Base-by-base conservation (phyloP, 2,888 invertebrate genomes). In the Parnassius apollo region DNA sequence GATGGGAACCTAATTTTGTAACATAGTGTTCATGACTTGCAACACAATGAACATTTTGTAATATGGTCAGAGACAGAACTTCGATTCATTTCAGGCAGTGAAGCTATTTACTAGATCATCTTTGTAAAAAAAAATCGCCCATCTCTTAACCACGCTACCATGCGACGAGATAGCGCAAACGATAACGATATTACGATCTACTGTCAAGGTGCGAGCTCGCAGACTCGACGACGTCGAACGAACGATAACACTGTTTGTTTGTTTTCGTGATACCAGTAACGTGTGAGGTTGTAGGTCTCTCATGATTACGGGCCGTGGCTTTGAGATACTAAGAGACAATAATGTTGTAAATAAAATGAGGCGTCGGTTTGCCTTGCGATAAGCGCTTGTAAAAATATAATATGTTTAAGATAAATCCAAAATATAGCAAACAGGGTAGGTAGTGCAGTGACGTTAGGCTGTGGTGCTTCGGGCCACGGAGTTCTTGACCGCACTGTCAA, bases 121-220 rank as follows among this genome's bases (percentile, higher is more conserved):
- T 35, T 35, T 7, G 35, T 35, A 35, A 35, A 35, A 35, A 25
- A 25, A 25, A 35, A 3, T 35, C 58, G 55, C 65, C 52, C 2
- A 9, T 2, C 10, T 42, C 62, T 35, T 42, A 0, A 64, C 12
- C 54, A 62, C 66, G 67, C 66, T 9, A 62, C 70, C 70, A 65
- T 35, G 46, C 7, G 1, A 13, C 18, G 13, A 75, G 75, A 76
- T 76, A 77, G 70, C 67, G 58, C 64, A 65, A 64, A 69, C 74
- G 77, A 75, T 70, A 63, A 66, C 65, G 69, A 65, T 83, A 84
- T 83, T 82, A 71, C 80, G 82, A 86, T 84, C 82, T 78, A 74
- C 82, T 81, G 85, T 82, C 86, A 83, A 87, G 88, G 87, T 84
- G 81, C 78, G 77, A 79, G 78, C 76, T 71, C 70, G 82, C 78